Evolutionary conservation across 2,888 invertebrate species (phyloP).

Genomic region (Conus canariensis): DNA sequence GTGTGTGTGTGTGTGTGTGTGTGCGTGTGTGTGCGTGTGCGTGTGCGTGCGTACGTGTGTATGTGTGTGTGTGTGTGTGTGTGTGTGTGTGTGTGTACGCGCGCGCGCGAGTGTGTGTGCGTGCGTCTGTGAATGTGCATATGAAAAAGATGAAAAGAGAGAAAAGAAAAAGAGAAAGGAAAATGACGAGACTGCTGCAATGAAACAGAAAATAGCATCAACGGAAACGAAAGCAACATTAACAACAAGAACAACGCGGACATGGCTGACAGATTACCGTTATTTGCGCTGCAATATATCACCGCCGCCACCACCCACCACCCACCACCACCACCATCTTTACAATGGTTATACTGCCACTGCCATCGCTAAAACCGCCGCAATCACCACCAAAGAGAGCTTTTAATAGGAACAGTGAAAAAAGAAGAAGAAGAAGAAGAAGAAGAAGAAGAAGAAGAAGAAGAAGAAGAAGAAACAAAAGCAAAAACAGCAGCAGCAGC

Average conservation of each 20-base stretch:
- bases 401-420: not conserved
- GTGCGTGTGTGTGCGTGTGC: not conserved
- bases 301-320: too few species aligned
- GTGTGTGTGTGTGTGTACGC: constrained; percentile 19
- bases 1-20: not conserved
- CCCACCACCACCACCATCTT: not conserved
- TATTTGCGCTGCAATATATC: too few species aligned
- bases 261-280: too few species aligned
- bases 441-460: not conserved
- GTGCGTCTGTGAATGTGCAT: not conserved
- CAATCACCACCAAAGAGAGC: too few species aligned
- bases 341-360: not conserved
- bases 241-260: too few species aligned
- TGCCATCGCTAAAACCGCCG: not conserved
- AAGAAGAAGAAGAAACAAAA: not conserved
- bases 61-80: constrained; percentile 24
- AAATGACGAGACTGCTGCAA: too few species aligned
- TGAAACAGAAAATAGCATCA: too few species aligned
- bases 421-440: not conserved
- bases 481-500: too few species aligned
- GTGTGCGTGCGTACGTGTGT: not conserved
- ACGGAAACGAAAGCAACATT: too few species aligned
- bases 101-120: not conserved
- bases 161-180: too few species aligned
- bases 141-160: too few species aligned